Base-by-base conservation (phyloP, 2,888 invertebrate species). In the Amiota mariae region DNA sequence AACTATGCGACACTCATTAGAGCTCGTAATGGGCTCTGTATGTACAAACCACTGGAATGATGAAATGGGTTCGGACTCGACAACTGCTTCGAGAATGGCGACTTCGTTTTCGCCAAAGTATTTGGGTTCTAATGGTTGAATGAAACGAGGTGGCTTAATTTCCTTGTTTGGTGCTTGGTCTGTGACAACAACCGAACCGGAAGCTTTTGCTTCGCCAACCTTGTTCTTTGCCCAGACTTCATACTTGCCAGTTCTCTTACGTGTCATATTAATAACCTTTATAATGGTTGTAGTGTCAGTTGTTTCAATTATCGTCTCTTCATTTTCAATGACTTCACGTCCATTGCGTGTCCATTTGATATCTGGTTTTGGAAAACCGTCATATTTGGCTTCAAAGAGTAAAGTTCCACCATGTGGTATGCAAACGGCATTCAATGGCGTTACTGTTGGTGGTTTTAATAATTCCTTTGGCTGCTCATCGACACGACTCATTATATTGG, bases 21-120 rank as follows among this genome's bases (percentile, higher is more conserved):
- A 93, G 73, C 93, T 92, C 88, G 93, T 92, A 61, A 97, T 91
- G 61, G 95, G 95, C 79, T 92, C 92, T 59, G 93, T 93, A 80
- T 95, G 94, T 77, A 94, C 92, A 89, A 94, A 96, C 97, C 97
- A 97, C 88, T 95, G 95, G 91, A 97, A 96, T 2, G 95, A 95
- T 61, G 96, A 95, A 70, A 92, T 91, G 6, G 97, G 97, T 85
- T 91, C 92, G 12, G 96, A 95, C 79, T 93, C 92, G 1, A 96
- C 96, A 78, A 92, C 91, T 4, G 94, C 93, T 90, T 97, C 96
- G 82, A 97, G 90, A 74, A 97, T 93, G 13, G 95, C 93, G 63
- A 95, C 94, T 87, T 95, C 95, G 74, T 95, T 95, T 85, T 93
- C 91, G 47, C 92, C 91, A 71, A 94, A 93, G 81, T 92, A 92